Conservation (phyloP, 1,140 invertebrate species). For the Ectropis grisescens region DNA sequence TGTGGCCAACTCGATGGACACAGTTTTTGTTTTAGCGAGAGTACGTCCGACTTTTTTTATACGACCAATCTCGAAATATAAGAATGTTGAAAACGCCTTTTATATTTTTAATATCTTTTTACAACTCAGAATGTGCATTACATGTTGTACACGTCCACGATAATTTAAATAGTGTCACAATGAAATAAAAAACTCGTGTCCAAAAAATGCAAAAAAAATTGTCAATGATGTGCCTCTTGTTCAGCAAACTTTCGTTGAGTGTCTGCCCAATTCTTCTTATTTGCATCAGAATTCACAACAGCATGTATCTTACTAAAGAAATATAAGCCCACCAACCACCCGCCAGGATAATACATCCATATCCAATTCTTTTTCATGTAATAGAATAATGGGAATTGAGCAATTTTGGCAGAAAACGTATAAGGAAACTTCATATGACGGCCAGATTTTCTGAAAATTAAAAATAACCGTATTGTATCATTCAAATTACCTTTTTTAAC, state of each 20-base stretch:
- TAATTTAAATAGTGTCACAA: no score
- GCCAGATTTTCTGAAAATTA: conserved; percentile 42
- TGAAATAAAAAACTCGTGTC: no score
- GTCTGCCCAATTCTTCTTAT: conserved; percentile 75
- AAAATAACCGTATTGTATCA: not conserved
- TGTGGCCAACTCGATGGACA: no score
- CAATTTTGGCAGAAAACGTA: conserved; percentile 78
- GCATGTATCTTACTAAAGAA: conserved; percentile 74
- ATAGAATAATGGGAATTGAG: conserved; percentile 77
- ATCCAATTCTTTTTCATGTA: conserved; percentile 75
- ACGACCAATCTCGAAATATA: no score
- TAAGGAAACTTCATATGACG: conserved; percentile 82
- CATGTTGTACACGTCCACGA: no score
- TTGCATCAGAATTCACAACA: conserved; percentile 73
- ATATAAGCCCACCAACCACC: conserved; percentile 60
- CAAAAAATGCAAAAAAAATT: no score
- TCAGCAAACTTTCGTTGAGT: conserved; percentile 67
- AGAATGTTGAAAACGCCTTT: no score
- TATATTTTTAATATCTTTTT: no score
- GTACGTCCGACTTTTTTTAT: no score
- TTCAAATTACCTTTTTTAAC: no score
- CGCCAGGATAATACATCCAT: conserved; percentile 72
- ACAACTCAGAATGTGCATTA: no score
- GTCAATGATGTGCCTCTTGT: conserved; percentile 46
- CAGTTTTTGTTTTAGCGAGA: no score